A percentile compares a stretch with the other conserved stretches of the same genome.
phyloP scores from a whole-genome alignment of 2,113 vertebrate species.

The Nesogale talazaci region DNA sequence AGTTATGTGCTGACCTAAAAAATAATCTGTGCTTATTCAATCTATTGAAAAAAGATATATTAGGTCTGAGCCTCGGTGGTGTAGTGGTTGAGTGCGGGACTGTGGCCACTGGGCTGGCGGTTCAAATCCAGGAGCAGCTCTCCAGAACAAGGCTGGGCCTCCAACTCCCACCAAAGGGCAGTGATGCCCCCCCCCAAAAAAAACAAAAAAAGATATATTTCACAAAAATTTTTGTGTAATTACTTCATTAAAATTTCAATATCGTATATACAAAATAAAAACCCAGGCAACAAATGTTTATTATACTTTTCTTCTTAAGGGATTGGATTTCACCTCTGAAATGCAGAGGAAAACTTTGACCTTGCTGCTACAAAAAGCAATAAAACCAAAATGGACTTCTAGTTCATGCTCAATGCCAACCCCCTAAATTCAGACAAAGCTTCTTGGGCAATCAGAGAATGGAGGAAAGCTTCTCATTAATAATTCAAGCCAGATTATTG shows the following conservation, averaged over 20 bases:
- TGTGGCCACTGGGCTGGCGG: too few relatives aligned
- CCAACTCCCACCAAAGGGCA: too few relatives aligned
- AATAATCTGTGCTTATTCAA: constrained; percentile 13
- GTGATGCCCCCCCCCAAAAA: too few relatives aligned
- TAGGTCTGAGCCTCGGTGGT: too few relatives aligned
- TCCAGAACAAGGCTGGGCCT: too few relatives aligned
- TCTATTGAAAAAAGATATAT: constrained; percentile 1
- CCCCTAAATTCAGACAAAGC: constrained; percentile 75
- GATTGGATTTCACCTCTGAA: constrained; percentile 64
- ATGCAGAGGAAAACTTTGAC: constrained; percentile 52
- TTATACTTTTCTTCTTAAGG: constrained; percentile 66
- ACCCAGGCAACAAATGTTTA: constrained; percentile 20
- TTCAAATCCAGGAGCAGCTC: too few relatives aligned
- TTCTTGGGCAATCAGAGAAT: constrained; percentile 71
- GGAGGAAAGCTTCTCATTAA: constrained; percentile 72
- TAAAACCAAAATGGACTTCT: constrained; percentile 63
- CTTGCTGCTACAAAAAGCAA: constrained; percentile 60
- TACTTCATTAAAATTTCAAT: constrained; percentile 57
- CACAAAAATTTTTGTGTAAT: constrained; percentile 56
- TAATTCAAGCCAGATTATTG: constrained; percentile 74
- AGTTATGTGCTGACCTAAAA: constrained; percentile 26
- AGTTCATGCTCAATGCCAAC: constrained; percentile 42
- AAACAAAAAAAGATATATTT: constrained; percentile 29
- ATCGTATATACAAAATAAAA: constrained; percentile 51
- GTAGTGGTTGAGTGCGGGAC: too few relatives aligned